These are phyloP conservation scores for Iguana delicatissima DNA, from an alignment of 2,797 vertebrate genomes.

Conservation along the genomic window DNA sequence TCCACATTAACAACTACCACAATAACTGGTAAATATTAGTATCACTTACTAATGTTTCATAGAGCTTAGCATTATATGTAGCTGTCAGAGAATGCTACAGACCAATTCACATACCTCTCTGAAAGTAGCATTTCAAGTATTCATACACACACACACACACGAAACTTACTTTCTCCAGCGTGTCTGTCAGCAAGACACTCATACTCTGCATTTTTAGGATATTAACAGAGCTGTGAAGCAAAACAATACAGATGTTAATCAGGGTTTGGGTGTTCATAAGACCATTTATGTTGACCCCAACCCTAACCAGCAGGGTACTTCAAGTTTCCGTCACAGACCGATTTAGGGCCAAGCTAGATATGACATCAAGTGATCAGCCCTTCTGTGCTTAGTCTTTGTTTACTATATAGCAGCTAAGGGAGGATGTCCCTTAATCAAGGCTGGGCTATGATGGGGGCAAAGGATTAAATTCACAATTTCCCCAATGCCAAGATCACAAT, in stretches of 20 bases:
- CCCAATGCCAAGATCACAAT: neutral
- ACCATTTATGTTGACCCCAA: neutral
- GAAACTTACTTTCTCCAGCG: conserved; percentile 87
- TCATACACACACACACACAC: neutral
- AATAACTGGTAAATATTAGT: too few relatives aligned
- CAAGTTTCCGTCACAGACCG: neutral
- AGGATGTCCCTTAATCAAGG: neutral
- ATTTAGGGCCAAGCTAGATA: neutral
- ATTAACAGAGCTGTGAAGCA: conserved; percentile 72
- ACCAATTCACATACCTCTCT: neutral
- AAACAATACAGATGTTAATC: conserved; percentile 39
- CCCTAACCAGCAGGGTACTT: neutral
- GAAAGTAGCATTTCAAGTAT: neutral
- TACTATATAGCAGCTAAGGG: neutral
- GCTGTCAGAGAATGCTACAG: neutral
- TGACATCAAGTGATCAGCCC: neutral
- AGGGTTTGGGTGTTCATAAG: conserved; percentile 16
- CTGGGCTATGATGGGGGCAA: too few relatives aligned
- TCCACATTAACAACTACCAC: too few relatives aligned
- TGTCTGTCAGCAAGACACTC: conserved; percentile 81
- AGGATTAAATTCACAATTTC: neutral
- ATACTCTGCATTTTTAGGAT: conserved; percentile 85
- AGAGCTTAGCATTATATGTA: too few relatives aligned
- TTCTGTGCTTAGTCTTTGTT: neutral
- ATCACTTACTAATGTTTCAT: too few relatives aligned